Percentiles rank a stretch among this genome's conserved stretches.
Evolutionary conservation across 2,888 invertebrate genomes (phyloP).

Genomic region (Cataglyphis albicans): DNA sequence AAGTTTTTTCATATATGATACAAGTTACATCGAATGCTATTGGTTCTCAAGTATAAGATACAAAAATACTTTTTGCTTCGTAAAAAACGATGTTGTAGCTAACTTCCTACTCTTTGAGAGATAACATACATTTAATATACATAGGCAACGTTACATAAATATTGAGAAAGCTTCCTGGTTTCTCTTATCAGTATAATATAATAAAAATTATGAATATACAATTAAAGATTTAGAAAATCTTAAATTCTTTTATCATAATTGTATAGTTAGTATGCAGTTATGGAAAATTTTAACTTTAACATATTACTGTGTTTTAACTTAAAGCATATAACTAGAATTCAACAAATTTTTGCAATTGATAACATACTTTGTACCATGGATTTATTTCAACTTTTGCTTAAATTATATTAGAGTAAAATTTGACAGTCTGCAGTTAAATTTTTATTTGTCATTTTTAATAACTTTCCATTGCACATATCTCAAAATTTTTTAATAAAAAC

Average conservation of each 20-base stretch:
- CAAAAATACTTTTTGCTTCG: not conserved
- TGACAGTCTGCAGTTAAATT: slow-evolving; percentile 57
- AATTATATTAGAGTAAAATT: slow-evolving; percentile 76
- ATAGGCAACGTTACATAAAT: not conserved
- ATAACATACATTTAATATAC: not conserved
- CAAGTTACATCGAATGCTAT: not conserved
- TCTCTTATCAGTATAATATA: not conserved
- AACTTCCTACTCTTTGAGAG: not conserved
- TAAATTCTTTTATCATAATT: not conserved
- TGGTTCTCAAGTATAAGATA: not conserved
- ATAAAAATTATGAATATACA: not conserved
- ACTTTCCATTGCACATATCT: slow-evolving; percentile 8
- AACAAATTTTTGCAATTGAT: not conserved
- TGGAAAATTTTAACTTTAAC: not conserved
- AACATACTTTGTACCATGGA: slow-evolving; percentile 57
- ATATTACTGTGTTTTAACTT: not conserved
- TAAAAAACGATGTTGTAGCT: not conserved
- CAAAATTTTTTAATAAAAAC: not conserved
- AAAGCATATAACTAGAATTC: not conserved
- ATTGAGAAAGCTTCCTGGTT: not conserved
- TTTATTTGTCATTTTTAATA: slow-evolving; percentile 40
- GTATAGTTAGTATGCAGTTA: not conserved
- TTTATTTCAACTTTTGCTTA: slow-evolving; percentile 49
- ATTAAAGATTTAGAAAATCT: not conserved
- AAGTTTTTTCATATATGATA: slow-evolving; percentile 64